Evolutionary conservation across 2,113 vertebrate species (phyloP), one percentile per base, ranked within the genome.

Genomic region (Lipophrys pholis): DNA sequence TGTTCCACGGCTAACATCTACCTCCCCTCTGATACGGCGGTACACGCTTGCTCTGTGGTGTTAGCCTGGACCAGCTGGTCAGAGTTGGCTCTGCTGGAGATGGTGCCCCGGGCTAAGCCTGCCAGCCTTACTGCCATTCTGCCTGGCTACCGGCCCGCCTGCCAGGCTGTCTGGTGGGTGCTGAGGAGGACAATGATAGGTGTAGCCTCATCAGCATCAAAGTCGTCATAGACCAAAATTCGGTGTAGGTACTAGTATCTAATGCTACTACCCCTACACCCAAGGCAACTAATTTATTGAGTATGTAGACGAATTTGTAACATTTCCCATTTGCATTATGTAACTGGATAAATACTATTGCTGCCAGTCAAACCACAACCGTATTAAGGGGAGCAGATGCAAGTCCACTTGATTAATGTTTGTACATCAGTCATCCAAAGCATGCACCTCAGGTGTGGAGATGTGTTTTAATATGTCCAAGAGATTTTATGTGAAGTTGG

Each of bases 1-100:
- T 82, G 76, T 80, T 80, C 65, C 69, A 57, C 9, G 2, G 78
- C 76, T 71, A 85, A 82, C 68, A 58, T 81, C 73, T 51, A 71
- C 68, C 72, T 81, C 80, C 83, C 76, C 41, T 68, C 83, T 80
- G 81, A 78, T 84, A 16, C 8, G 43, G 56, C 50, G 51, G 70
- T 84, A 68, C 83, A 71, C 21, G 62, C 80, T 76, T 74, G 39
- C 70, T 77, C 66, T 62, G 68, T 80, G 82, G 82, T 77, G 81
- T 68, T 84, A 76, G 81, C 76, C 71, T 68, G 84, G 81, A 89
- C 77, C 89, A 89, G 89, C 84, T 91, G 89, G 89, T 87, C 80
- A 81, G 73, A 83, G 76, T 80, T 90, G 90, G 84, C 89, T 78
- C 75, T 65, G 85, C 69, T 60, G 73, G 78, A 86, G 83, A 76